Base-by-base conservation (phyloP, 2,797 vertebrate species). In the Phataginus tetradactyla region DNA sequence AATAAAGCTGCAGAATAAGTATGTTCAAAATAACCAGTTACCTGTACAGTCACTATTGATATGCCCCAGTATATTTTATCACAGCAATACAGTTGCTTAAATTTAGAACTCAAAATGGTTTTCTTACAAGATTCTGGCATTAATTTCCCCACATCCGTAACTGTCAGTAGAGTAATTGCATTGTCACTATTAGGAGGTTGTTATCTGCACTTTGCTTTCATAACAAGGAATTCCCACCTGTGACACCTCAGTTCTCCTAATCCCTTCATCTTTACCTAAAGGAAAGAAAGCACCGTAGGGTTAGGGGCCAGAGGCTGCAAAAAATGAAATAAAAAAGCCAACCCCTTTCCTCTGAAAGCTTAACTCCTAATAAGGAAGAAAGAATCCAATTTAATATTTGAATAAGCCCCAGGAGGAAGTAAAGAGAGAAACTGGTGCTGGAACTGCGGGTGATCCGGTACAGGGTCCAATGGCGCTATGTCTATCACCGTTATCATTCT, bases 131-230 rank as follows among this genome's bases (percentile, higher is more conserved):
- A 49, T 18, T 45, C 68, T 57, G 79, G 55, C 45, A 89, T 27
- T 80, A 74, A 77, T 91, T 69, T 37, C 20, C 13, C 2, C 7
- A 51, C 37, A 78, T 89, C 42, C 15, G 11, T 89, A 63, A 34
- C 83, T 94, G 89, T 81, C 84, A 84, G 27, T 2, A 42, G 39
- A 88, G 27, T 88, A 90, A 91, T 78, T 64, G n/a, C 55, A 57
- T 3, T 87, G 39, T 86, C 42, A 89, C 68, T 64, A 14, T 79
- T 45, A 68, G 77, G 64, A 94, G 23, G 66, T 55, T 5, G 17
- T 83, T 90, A 75, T 42, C 6, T 3, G 51, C 37, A 69, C 37
- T 20, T 45, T 9, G 57, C 34, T 94, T 88, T 69, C 63, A 53
- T 14, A 42, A 51, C 32, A 27, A 51, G 68, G 18, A 42, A 69